These are phyloP conservation scores for Nasonia oneida DNA, from an alignment of 2,888 invertebrate genomes.

Conservation along the genomic window DNA sequence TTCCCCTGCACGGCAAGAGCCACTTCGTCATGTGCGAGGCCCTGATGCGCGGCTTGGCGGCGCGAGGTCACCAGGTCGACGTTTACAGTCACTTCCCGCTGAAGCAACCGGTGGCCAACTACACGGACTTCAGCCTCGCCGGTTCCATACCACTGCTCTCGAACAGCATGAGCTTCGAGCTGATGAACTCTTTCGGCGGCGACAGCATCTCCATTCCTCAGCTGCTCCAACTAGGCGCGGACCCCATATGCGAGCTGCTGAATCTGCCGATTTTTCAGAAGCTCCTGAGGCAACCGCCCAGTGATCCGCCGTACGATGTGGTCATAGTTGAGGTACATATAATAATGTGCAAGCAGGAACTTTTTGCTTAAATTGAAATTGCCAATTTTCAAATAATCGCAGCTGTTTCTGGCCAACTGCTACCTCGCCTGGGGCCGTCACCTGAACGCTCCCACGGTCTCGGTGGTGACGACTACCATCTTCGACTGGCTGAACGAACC, in stretches of 20 bases:
- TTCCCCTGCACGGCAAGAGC: conserved; percentile 79
- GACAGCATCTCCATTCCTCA: neutral
- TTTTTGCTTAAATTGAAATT: neutral
- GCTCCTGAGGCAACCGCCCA: conserved; percentile 66
- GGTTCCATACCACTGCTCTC: conserved; percentile 64
- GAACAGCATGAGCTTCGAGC: conserved; percentile 70
- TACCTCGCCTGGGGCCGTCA: conserved; percentile 67
- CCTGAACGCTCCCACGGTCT: conserved; percentile 70
- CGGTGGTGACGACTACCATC: conserved; percentile 64
- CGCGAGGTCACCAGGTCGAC: conserved; percentile 80
- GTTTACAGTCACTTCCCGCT: conserved; percentile 73
- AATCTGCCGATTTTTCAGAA: conserved; percentile 63
- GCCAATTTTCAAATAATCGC: neutral
- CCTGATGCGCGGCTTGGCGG: conserved; percentile 78
- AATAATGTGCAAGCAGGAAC: neutral
- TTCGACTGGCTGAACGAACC: conserved; percentile 71
- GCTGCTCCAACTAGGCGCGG: neutral
- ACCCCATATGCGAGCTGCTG: conserved; percentile 65
- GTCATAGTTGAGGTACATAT: conserved; percentile 68
- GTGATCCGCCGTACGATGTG: conserved; percentile 70
- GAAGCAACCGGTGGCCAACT: conserved; percentile 70
- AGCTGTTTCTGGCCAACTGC: conserved; percentile 65
- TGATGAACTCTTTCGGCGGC: conserved; percentile 9
- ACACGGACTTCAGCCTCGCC: conserved; percentile 69
- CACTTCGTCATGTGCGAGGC: conserved; percentile 80